phyloP scores from a whole-genome alignment of 1,140 invertebrate genomes.

The Drosophila tristis region DNA sequence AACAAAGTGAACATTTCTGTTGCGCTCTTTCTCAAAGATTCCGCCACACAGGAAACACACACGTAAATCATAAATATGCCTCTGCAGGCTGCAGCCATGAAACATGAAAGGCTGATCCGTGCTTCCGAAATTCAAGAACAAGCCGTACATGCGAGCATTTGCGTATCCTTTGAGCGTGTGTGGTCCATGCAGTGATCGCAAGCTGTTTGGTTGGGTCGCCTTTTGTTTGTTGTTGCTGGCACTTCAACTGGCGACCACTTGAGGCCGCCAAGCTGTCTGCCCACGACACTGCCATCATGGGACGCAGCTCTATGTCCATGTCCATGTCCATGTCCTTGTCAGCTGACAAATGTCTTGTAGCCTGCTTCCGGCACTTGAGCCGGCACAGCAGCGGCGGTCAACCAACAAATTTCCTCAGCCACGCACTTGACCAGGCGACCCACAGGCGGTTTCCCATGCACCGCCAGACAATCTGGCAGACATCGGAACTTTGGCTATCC shows the following conservation, averaged over 20 bases:
- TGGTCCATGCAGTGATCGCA: conserved; percentile 18
- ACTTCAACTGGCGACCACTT: conserved; percentile 65
- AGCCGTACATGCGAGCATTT: no score
- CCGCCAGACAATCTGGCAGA: conserved; percentile 49
- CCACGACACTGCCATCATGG: background rate
- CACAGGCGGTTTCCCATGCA: conserved; percentile 1
- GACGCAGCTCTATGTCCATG: background rate
- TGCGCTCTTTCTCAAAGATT: no score
- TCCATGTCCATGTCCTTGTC: conserved; percentile 3
- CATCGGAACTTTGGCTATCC: conserved; percentile 72
- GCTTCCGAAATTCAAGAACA: no score
- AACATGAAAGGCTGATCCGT: no score
- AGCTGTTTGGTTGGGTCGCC: background rate
- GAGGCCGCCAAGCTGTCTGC: conserved; percentile 72
- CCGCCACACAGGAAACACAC: no score
- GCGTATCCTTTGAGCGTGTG: background rate
- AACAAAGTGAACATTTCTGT: no score
- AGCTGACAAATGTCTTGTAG: conserved; percentile 37
- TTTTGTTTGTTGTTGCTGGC: conserved; percentile 55
- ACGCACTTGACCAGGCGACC: background rate
- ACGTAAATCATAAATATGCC: no score
- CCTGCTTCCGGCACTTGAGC: conserved; percentile 54
- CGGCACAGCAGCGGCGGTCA: conserved; percentile 51
- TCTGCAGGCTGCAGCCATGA: no score
- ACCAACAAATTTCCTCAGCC: conserved; percentile 46